Conservation (phyloP, 2,888 invertebrate species). For the Thysanoteuthis rhombus region DNA sequence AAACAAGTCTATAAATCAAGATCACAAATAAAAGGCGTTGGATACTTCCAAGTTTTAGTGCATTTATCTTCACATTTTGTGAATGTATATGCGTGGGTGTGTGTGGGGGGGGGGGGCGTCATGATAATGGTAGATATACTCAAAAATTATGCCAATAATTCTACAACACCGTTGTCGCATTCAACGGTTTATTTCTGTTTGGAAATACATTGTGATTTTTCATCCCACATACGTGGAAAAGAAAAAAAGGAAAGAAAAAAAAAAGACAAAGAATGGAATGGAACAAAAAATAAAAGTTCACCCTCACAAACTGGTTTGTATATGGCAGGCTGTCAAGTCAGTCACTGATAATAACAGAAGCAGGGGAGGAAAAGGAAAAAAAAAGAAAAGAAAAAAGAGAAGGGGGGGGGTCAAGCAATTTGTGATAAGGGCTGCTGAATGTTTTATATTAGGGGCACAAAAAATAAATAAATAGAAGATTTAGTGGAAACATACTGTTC, state of each 20-base stretch:
- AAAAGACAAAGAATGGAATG: background rate
- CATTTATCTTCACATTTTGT: too few species aligned
- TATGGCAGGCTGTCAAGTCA: background rate
- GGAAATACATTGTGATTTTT: background rate
- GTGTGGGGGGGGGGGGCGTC: too few species aligned
- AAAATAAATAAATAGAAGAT: too few species aligned
- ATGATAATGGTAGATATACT: too few species aligned
- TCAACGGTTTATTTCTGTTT: constrained; percentile 30
- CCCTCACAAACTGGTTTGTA: constrained; percentile 1
- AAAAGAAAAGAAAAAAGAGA: too few species aligned
- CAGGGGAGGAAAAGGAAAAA: too few species aligned
- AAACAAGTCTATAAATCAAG: too few species aligned
- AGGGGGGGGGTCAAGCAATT: background rate
- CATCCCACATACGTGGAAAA: background rate
- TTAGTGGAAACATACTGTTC: too few species aligned
- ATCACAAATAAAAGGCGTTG: too few species aligned
- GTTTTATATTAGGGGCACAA: too few species aligned
- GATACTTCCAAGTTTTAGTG: too few species aligned
- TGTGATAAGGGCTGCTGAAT: background rate
- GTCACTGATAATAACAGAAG: background rate
- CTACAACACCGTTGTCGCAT: constrained; percentile 25
- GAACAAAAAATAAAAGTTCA: background rate
- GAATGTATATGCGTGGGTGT: too few species aligned
- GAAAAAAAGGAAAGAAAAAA: background rate
- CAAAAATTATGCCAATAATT: background rate